Base-by-base conservation (phyloP, 1,140 invertebrate species). In the Neodiprion virginianus region DNA sequence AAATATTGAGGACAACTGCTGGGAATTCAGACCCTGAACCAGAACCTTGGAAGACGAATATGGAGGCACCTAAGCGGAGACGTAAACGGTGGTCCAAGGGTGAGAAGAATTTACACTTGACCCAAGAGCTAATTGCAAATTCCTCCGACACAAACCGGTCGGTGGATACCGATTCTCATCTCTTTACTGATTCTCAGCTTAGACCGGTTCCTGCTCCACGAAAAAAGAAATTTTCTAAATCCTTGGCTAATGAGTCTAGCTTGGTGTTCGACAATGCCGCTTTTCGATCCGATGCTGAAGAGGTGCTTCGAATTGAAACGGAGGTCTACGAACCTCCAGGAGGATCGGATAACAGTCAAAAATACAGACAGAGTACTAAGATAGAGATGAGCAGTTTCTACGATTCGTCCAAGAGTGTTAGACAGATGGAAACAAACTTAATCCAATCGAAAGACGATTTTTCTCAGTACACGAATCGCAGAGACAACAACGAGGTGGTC, bases 231-330 rank as follows among this genome's bases (percentile, higher is more conserved):
- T 61, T 23, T 5, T 23, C 75, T 21, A 76, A 76, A 8, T 49
- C 61, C 0, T 66, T 72, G n/a, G 53, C 11, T 12, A 61, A 17
- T 61, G 53, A 61, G 7, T 61, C 53, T 12, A 61, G 53, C 1
- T 71, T 73, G 0, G 79, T 67, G 7, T 79, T 79, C 14, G 83
- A 86, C 23, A 87, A 88, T 67, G 74, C 79, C 1, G 83, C 76
- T 9, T 88, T 85, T 69, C 74, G 78, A 23, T 82, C 80, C 0
- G 85, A 87, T 8, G 70, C 76, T 61, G 80, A 86, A n/a, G 81
- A 84, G 71, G 75, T 88, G 67, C 75, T 88, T 2, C 78, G 79
- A 40, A 85, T 88, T 11, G 86, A 88, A 76, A 87, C 83, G 0
- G 78, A 86, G 53, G 53, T 61, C 53, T 61, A 61, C 8, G 53